phyloP scores from a whole-genome alignment of 2,797 vertebrate genomes.

The Squalus acanthias region DNA sequence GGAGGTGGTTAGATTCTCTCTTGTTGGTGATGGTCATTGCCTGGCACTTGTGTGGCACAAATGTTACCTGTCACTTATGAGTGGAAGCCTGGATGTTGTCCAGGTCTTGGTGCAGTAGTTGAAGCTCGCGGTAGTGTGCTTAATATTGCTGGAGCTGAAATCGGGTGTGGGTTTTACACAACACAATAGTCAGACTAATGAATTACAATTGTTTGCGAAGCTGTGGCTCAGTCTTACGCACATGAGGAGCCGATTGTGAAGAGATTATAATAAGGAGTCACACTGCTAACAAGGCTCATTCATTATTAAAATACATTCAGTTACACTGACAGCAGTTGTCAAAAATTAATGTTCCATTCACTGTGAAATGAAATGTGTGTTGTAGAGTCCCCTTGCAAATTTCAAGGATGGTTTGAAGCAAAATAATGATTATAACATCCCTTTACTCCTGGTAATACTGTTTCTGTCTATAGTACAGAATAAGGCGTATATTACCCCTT shows the following conservation, averaged over 20 bases:
- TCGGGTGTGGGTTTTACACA: background rate
- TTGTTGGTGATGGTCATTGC: background rate
- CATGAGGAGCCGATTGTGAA: background rate
- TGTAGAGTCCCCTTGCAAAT: background rate
- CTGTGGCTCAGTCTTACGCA: background rate
- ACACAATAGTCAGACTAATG: background rate
- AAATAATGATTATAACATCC: background rate
- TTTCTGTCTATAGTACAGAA: background rate
- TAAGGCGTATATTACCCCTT: background rate
- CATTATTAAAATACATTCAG: constrained; percentile 31
- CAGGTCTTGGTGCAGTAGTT: background rate
- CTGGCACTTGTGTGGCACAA: background rate
- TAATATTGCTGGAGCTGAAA: background rate
- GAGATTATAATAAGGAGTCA: background rate
- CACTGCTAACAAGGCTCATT: constrained; percentile 18
- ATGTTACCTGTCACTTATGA: background rate
- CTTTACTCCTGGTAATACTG: background rate
- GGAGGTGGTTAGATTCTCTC: background rate
- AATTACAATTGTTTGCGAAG: background rate
- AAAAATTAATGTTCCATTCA: constrained; percentile 35
- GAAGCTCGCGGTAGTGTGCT: background rate
- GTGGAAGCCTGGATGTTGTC: background rate
- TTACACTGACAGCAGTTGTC: constrained; percentile 26
- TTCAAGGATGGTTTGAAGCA: constrained; percentile 17
- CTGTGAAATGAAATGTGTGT: constrained; percentile 10